Base-by-base conservation (phyloP, 1,140 invertebrate species). In the Drosophila micromelanica region DNA sequence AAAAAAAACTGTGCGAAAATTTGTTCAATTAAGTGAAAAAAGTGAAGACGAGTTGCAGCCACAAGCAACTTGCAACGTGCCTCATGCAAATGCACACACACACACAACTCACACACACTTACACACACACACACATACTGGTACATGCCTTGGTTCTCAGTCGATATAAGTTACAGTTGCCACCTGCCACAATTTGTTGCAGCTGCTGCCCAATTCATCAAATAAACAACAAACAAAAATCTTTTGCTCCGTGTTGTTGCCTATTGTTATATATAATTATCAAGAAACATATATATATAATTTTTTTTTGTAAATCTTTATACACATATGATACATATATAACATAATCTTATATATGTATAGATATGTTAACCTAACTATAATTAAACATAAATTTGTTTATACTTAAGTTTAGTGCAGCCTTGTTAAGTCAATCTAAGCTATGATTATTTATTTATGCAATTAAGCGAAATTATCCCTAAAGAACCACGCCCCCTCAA, bases 231-330 rank as follows among this genome's bases (percentile, higher is more conserved):
- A 49, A 40, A 46, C 30, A 56, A 46, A 42, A 85, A 59, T 73
- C 62, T 48, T 78, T 77, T 87, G 82, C 76, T 89, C 72, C 87
- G 84, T 87, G 84, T 87, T 87, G 84, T 82, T 87, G 82, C 79
- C 84, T 87, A 87, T 87, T 87, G 84, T 89, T 89, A 87, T 55
- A 81, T 76, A 68, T 69, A 68, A 71, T 70, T 80, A 80, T 51
- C 13, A n/a, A n/a, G n/a, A n/a, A n/a, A n/a, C n/a, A n/a, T n/a
- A n/a, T n/a, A n/a, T n/a, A n/a, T n/a, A n/a, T n/a, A n/a, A n/a
- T n/a, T n/a, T n/a, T n/a, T n/a, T n/a, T n/a, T n/a, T n/a, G n/a
- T n/a, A n/a, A n/a, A n/a, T n/a, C n/a, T n/a, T n/a, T n/a, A n/a
- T n/a, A n/a, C n/a, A n/a, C 32, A 15, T 43, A 27, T 27, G 32